These are phyloP conservation scores for Argya squamiceps DNA, from an alignment of 2,797 vertebrate genomes.

Conservation along the genomic window DNA sequence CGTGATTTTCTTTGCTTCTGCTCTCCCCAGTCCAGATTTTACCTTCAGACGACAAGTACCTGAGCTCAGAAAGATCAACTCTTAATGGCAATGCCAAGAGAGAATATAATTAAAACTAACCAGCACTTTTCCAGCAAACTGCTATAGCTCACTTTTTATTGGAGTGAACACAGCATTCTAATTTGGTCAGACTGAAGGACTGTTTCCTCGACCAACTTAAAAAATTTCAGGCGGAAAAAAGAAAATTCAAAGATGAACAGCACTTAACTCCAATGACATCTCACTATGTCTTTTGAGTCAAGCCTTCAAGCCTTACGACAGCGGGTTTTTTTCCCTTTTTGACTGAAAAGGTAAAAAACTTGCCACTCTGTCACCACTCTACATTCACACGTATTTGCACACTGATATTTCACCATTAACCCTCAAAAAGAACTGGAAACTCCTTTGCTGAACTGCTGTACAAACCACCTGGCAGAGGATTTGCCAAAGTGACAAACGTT, in stretches of 20 bases:
- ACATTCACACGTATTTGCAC: background rate
- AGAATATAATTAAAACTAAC: background rate
- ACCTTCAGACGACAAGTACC: background rate
- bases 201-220: background rate
- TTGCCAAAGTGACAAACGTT: background rate
- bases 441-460: background rate
- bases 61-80: background rate
- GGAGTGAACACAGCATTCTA: background rate
- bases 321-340: fast-evolving
- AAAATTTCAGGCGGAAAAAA: background rate
- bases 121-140: background rate
- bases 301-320: background rate
- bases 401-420: background rate
- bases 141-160: background rate
- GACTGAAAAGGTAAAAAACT: background rate
- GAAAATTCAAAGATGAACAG: background rate
- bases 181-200: background rate
- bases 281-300: background rate
- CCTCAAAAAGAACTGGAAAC: background rate
- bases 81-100: background rate
- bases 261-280: background rate
- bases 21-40: background rate
- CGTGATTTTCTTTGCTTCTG: background rate
- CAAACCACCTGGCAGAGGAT: background rate
- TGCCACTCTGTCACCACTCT: background rate